Evolutionary conservation across 2,888 invertebrate species (phyloP).

Genomic region (Hirtodrosophila histrioides): DNA sequence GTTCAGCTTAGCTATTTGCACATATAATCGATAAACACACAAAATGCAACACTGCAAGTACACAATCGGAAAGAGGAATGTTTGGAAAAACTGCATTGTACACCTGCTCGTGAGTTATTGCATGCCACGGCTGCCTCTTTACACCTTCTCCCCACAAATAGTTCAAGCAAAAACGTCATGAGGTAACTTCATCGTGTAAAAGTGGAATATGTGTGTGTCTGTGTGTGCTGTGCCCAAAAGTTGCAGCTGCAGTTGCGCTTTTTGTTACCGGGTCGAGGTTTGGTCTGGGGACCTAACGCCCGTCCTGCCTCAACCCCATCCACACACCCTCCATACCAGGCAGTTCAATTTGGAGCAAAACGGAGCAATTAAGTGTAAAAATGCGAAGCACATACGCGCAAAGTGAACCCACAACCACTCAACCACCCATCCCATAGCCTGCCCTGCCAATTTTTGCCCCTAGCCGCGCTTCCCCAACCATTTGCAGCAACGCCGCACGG

Average conservation of each 20-base stretch:
- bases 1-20: too few species aligned
- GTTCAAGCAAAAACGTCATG: too few species aligned
- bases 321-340: conserved; percentile 8
- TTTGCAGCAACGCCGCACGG: conserved; percentile 10
- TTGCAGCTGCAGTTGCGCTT: conserved; percentile 67
- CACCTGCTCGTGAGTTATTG: too few species aligned
- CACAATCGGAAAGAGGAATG: too few species aligned
- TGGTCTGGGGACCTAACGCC: conserved; percentile 2
- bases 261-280: conserved; percentile 53
- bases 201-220: conserved; percentile 17
- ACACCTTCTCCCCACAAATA: too few species aligned
- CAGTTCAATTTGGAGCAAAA: conserved; percentile 77
- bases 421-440: conserved; percentile 2
- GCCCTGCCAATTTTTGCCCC: conserved; percentile 15
- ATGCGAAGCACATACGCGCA: conserved; percentile 79
- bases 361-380: conserved; percentile 79
- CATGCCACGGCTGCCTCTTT: too few species aligned
- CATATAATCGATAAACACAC: too few species aligned
- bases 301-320: background rate
- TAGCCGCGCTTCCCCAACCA: conserved; percentile 18
- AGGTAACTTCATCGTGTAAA: background rate
- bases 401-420: conserved; percentile 53
- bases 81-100: too few species aligned
- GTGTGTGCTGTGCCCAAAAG: too few species aligned
- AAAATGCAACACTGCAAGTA: too few species aligned